Evolutionary conservation across 2,888 invertebrate species (phyloP).

Genomic region (Nomada fabriciana): DNA sequence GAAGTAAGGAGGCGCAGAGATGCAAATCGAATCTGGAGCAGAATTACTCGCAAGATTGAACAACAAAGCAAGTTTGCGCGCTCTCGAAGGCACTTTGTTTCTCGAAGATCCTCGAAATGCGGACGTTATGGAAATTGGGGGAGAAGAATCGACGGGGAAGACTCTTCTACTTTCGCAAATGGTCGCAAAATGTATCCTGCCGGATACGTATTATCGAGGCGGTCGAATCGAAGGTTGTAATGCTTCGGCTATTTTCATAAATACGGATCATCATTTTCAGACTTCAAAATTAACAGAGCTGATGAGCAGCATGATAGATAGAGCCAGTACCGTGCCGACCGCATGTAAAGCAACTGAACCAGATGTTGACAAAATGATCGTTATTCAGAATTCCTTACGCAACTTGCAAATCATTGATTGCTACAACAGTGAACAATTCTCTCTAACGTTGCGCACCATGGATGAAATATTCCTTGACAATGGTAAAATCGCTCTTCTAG

Average conservation of each 20-base stretch:
- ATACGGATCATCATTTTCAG: slow-evolving; percentile 85
- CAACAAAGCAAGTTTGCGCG: slow-evolving; percentile 83
- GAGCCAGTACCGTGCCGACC: slow-evolving; percentile 19
- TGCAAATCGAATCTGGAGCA: slow-evolving; percentile 86
- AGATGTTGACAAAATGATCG: slow-evolving; percentile 62
- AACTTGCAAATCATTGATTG: slow-evolving; percentile 83
- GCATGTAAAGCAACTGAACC: neutral
- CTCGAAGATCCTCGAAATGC: slow-evolving; percentile 80
- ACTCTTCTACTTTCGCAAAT: slow-evolving; percentile 84
- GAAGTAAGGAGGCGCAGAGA: slow-evolving; percentile 5
- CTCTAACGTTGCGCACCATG: slow-evolving; percentile 80
- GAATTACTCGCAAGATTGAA: slow-evolving; percentile 86
- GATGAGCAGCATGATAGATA: slow-evolving; percentile 79
- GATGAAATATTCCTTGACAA: slow-evolving; percentile 83
- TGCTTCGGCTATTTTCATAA: slow-evolving; percentile 84
- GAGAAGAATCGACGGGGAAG: slow-evolving; percentile 84
- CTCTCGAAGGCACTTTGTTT: slow-evolving; percentile 85
- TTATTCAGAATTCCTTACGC: slow-evolving; percentile 78
- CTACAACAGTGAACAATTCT: slow-evolving; percentile 81
- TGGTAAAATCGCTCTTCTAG: slow-evolving; percentile 83
- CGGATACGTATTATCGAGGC: slow-evolving; percentile 73
- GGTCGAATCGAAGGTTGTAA: slow-evolving; percentile 83
- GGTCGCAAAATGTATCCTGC: slow-evolving; percentile 84
- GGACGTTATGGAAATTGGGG: slow-evolving; percentile 85
- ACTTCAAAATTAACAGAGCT: slow-evolving; percentile 80